A percentile compares a stretch with the other conserved stretches of the same genome.
phyloP scores from a whole-genome alignment of 2,113 vertebrate genomes.

The Carassius carassius region DNA sequence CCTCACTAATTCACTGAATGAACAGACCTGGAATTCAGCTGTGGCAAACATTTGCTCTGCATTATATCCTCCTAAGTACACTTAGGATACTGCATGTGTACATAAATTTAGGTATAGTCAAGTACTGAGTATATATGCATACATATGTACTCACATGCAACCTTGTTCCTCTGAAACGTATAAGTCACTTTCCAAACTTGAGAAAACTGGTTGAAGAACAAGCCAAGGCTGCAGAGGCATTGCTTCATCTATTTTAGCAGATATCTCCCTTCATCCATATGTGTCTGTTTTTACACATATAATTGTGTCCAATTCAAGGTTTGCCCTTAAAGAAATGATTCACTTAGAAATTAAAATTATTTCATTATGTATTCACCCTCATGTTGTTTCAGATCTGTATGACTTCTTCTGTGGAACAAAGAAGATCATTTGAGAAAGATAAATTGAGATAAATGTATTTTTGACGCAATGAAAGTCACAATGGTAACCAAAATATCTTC shows the following conservation, averaged over 20 bases:
- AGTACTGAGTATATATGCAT: constrained; percentile 1
- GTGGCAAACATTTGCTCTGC: constrained; percentile 28
- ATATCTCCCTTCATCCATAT: background rate
- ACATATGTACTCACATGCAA: constrained; percentile 3
- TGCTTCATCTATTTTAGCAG: background rate
- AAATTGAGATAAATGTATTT: background rate
- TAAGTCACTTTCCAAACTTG: background rate
- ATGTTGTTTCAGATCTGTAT: background rate
- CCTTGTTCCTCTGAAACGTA: constrained; percentile 6
- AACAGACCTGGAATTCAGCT: constrained; percentile 22
- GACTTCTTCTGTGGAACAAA: background rate
- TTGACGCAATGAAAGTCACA: background rate
- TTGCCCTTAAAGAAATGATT: background rate
- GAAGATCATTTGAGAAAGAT: background rate
- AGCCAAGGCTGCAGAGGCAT: background rate
- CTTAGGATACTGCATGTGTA: background rate
- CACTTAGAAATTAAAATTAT: background rate
- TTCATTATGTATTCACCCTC: background rate
- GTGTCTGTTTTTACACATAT: background rate
- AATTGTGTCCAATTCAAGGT: background rate
- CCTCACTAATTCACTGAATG: constrained; percentile 21
- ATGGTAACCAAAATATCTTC: background rate
- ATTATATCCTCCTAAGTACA: constrained; percentile 8
- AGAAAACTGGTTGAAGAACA: constrained; percentile 20
- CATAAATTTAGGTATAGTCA: background rate